A percentile compares a stretch with the other conserved stretches of the same genome.
These are phyloP conservation scores for Mionectes macconnelli DNA, from an alignment of 2,113 vertebrate species.

Conservation along the genomic window DNA sequence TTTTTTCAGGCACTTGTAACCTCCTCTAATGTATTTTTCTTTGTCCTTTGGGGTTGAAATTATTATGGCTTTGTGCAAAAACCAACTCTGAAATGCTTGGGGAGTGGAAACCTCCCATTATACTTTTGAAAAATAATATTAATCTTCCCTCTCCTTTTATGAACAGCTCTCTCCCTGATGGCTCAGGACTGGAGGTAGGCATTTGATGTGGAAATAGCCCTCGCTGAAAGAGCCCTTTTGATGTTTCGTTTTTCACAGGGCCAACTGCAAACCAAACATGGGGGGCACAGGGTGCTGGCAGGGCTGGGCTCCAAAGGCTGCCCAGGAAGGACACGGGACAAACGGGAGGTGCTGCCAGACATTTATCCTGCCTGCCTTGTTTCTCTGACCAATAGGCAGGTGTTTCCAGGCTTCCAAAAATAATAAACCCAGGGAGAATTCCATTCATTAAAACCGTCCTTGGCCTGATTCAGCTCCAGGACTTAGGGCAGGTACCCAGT, in stretches of 20 bases:
- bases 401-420: not conserved
- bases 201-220: constrained; percentile 54
- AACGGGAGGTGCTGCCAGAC: not conserved
- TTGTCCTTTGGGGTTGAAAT: constrained; percentile 45
- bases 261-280: not conserved
- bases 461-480: not conserved
- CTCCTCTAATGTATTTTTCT: not conserved
- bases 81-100: not conserved
- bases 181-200: constrained; percentile 30
- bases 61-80: constrained; percentile 41
- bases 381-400: not conserved
- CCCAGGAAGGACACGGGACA: not conserved
- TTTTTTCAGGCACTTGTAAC: not conserved
- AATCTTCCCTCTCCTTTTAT: constrained; percentile 42
- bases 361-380: not conserved
- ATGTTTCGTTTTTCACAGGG: constrained; percentile 16
- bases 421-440: not conserved
- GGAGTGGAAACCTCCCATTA: constrained; percentile 52
- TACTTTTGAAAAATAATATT: constrained; percentile 58
- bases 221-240: constrained; percentile 24
- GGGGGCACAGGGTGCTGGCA: not conserved
- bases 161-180: not conserved
- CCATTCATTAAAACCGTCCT: not conserved
- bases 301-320: not conserved
- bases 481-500: not conserved